These are phyloP conservation scores for Heptranchias perlo DNA, from an alignment of 2,113 vertebrate species.

Conservation along the genomic window DNA sequence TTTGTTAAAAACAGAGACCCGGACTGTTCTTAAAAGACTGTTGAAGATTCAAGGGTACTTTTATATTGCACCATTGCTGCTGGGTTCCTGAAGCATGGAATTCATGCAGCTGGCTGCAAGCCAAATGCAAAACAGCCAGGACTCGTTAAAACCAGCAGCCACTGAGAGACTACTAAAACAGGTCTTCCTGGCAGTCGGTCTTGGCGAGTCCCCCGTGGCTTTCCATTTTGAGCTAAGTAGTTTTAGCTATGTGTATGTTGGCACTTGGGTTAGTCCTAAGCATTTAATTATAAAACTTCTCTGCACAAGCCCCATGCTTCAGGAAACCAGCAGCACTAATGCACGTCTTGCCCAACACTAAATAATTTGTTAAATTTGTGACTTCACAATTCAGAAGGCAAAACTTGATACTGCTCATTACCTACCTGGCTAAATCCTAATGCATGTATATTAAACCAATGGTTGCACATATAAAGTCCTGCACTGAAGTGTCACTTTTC, in stretches of 20 bases:
- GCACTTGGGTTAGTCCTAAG: not conserved
- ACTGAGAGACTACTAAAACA: not conserved
- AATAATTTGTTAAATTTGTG: constrained; percentile 14
- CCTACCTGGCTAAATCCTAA: too few relatives aligned
- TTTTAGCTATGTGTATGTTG: not conserved
- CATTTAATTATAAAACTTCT: constrained; percentile 17
- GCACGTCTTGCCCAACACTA: not conserved
- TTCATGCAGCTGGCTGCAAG: not conserved
- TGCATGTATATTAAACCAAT: not conserved
- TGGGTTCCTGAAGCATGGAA: not conserved
- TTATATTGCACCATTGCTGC: not conserved
- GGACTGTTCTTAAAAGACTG: not conserved
- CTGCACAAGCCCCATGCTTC: not conserved
- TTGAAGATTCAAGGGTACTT: not conserved
- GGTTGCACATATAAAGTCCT: not conserved
- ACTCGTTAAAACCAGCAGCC: not conserved
- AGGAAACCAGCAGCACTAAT: not conserved
- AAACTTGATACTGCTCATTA: not conserved
- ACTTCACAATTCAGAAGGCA: not conserved
- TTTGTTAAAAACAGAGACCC: not conserved
- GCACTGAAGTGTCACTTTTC: not conserved
- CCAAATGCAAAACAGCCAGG: not conserved
- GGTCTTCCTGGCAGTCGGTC: constrained; percentile 2
- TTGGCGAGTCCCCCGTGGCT: not conserved
- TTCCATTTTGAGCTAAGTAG: constrained; percentile 9